Evolutionary conservation across 2,113 vertebrate species (phyloP).

Genomic region (Eurypyga helias): DNA sequence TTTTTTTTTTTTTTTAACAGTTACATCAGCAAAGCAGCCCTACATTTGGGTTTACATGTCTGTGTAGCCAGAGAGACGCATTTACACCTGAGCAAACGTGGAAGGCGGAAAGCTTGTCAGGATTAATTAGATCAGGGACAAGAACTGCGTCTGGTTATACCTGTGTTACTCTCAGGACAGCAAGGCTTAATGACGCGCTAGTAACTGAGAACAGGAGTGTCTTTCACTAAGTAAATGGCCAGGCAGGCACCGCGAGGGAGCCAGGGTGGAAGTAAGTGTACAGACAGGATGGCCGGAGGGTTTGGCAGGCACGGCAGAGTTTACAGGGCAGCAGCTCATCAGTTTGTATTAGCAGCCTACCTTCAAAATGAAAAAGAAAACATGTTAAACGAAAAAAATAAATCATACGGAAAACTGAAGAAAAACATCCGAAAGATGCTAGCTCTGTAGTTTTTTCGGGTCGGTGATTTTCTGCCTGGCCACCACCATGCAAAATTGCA

Average conservation of each 20-base stretch:
- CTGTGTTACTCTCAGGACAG: constrained; percentile 22
- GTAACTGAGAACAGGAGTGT: constrained; percentile 47
- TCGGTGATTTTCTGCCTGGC: constrained; percentile 38
- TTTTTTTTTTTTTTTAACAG: neutral
- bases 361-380: constrained; percentile 56
- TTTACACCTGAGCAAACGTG: constrained; percentile 18
- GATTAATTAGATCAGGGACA: constrained; percentile 24
- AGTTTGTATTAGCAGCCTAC: constrained; percentile 34
- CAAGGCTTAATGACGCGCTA: neutral
- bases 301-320: neutral
- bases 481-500: neutral
- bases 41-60: neutral
- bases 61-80: neutral
- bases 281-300: constrained; percentile 35
- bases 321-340: constrained; percentile 59
- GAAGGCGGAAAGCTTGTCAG: constrained; percentile 34
- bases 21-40: neutral
- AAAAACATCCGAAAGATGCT: constrained; percentile 64
- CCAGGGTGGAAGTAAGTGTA: constrained; percentile 8
- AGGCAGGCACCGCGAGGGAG: constrained; percentile 9
- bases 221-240: constrained; percentile 39
- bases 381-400: constrained; percentile 59
- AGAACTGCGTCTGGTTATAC: constrained; percentile 48
- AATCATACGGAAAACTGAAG: constrained; percentile 59
- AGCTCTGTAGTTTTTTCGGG: constrained; percentile 48